phyloP scores from a whole-genome alignment of 2,888 invertebrate genomes.

The Hemaris fuciformis region DNA sequence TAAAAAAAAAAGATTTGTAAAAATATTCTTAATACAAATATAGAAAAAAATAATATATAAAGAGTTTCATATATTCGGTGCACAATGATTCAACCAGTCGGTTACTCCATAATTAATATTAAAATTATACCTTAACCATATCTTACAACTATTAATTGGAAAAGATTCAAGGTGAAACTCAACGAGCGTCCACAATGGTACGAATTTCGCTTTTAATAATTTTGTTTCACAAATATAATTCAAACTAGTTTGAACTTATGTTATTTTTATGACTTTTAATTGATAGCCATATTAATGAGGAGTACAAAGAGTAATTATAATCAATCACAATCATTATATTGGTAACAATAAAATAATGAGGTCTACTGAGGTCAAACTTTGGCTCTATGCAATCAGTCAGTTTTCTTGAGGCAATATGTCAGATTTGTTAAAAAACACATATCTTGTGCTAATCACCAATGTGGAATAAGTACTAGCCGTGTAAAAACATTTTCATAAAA shows the following conservation, averaged over 20 bases:
- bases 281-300: too few relatives aligned
- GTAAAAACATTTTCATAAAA: not conserved
- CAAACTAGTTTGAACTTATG: too few relatives aligned
- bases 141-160: not conserved
- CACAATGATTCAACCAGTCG: not conserved
- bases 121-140: conserved; percentile 2
- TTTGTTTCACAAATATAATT: too few relatives aligned
- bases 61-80: not conserved
- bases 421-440: too few relatives aligned
- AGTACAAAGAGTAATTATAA: too few relatives aligned
- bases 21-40: not conserved
- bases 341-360: too few relatives aligned
- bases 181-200: not conserved
- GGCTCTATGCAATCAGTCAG: too few relatives aligned
- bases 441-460: not conserved
- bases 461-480: not conserved
- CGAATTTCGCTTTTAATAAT: not conserved
- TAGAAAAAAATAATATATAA: not conserved
- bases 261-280: too few relatives aligned
- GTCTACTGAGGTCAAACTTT: too few relatives aligned
- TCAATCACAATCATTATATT: too few relatives aligned
- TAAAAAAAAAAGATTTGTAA: not conserved
- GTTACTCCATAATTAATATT: not conserved
- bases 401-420: too few relatives aligned
- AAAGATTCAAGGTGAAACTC: not conserved